Conservation (phyloP, 2,888 invertebrate species). For the Dioctria linearis region DNA sequence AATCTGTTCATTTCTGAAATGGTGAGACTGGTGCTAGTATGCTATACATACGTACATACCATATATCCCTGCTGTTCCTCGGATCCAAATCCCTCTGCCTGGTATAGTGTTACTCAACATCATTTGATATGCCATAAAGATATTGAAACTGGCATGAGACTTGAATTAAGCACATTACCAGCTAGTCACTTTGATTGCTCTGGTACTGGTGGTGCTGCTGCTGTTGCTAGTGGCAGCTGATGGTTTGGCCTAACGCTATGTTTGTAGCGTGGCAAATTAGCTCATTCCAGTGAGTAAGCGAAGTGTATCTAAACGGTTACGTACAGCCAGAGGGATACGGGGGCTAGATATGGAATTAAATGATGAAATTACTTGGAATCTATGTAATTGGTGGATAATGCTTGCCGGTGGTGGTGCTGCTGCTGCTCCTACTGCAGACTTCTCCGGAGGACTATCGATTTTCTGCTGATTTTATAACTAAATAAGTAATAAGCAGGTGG, state of each 20-base stretch:
- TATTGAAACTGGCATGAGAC: slow-evolving; percentile 46
- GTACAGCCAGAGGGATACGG: neutral
- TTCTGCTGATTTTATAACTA: slow-evolving; percentile 37
- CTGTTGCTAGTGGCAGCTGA: neutral
- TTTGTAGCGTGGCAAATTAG: slow-evolving; percentile 41
- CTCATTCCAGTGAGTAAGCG: slow-evolving; percentile 34
- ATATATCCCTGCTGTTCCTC: neutral
- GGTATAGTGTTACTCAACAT: slow-evolving; percentile 26
- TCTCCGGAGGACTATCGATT: slow-evolving; percentile 33
- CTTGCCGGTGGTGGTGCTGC: neutral
- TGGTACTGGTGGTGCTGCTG: slow-evolving; percentile 11
- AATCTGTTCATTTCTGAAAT: neutral
- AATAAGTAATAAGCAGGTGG: slow-evolving; percentile 40
- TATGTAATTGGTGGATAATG: slow-evolving; percentile 43
- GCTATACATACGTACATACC: no score
- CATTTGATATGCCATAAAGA: slow-evolving; percentile 50
- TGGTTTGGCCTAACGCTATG: neutral
- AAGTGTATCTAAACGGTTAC: slow-evolving; percentile 19
- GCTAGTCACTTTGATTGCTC: slow-evolving; percentile 40
- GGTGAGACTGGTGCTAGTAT: no score
- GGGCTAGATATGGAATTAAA: slow-evolving; percentile 20
- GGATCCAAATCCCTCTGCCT: neutral
- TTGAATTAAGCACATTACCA: slow-evolving; percentile 52
- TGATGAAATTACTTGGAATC: slow-evolving; percentile 46
- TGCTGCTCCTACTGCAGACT: neutral